Conservation (phyloP, 2,797 vertebrate genomes). For the Coendou prehensilis region DNA sequence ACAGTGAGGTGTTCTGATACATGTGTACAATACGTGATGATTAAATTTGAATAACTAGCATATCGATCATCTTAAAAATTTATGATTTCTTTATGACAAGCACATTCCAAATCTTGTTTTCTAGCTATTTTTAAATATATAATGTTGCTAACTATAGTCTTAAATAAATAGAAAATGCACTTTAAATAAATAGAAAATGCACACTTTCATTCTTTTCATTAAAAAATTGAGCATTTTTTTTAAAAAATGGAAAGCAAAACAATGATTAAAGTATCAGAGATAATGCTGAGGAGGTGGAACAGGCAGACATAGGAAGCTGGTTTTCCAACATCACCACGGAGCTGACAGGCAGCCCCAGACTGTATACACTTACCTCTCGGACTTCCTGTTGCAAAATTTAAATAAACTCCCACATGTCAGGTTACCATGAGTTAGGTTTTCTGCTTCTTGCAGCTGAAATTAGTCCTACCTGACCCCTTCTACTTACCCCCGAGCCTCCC, state of each 20-base stretch:
- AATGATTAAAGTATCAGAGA: neutral
- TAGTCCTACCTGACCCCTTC: neutral
- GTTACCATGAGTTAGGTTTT: neutral
- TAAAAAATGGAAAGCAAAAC: neutral
- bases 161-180: neutral
- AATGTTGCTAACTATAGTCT: neutral
- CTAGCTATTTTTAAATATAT: neutral
- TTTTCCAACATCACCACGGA: neutral
- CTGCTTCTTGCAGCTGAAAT: neutral
- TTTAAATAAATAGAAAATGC: neutral
- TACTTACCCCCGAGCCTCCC: fast-evolving
- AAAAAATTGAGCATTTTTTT: neutral
- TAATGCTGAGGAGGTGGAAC: neutral
- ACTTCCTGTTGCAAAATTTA: neutral
- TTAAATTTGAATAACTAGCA: neutral
- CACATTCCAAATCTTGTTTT: neutral
- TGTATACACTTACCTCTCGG: neutral
- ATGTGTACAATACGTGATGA: neutral
- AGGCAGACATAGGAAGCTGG: neutral
- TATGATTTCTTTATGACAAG: neutral
- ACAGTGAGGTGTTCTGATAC: neutral
- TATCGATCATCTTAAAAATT: neutral
- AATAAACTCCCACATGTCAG: neutral
- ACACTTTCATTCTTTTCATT: neutral
- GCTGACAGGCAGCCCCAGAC: neutral